Evolutionary conservation across 2,797 vertebrate species (phyloP).

Genomic region (Apogon talboti): DNA sequence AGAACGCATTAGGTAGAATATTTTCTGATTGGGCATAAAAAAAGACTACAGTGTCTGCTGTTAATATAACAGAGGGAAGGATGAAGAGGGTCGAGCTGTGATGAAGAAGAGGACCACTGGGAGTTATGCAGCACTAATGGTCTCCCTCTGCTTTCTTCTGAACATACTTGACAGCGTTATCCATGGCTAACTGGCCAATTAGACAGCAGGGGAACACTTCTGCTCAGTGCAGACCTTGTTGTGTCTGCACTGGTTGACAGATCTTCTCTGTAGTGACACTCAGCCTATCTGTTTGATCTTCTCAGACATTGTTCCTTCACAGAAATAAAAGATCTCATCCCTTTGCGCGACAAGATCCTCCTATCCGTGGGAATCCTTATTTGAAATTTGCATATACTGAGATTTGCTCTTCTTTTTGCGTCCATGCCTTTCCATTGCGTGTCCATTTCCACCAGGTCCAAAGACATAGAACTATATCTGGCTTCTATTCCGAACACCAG

Average conservation of each 20-base stretch:
- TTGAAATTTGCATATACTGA: slow-evolving; percentile 27
- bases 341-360: slow-evolving; percentile 18
- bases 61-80: slow-evolving; percentile 15
- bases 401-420: slow-evolving; percentile 37
- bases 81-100: slow-evolving; percentile 31
- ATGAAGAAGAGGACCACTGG: slow-evolving; percentile 46
- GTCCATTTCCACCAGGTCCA: slow-evolving; percentile 14
- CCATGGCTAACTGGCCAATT: slow-evolving; percentile 74
- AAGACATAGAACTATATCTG: slow-evolving; percentile 31
- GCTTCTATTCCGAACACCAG: slow-evolving; percentile 16
- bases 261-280: slow-evolving; percentile 49
- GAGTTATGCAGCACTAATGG: slow-evolving; percentile 59
- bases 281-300: slow-evolving; percentile 46
- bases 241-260: slow-evolving; percentile 58
- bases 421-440: background rate
- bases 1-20: slow-evolving; percentile 36
- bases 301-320: slow-evolving; percentile 16
- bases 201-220: slow-evolving; percentile 60
- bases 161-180: slow-evolving; percentile 65
- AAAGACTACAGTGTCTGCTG: slow-evolving; percentile 24
- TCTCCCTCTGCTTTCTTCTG: slow-evolving; percentile 47
- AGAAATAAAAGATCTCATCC: slow-evolving; percentile 26
- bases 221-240: slow-evolving; percentile 54
- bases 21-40: slow-evolving; percentile 39
- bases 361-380: slow-evolving; percentile 29